Evolutionary conservation across 2,797 vertebrate species (phyloP).

Genomic region (Gambelia wislizenii): DNA sequence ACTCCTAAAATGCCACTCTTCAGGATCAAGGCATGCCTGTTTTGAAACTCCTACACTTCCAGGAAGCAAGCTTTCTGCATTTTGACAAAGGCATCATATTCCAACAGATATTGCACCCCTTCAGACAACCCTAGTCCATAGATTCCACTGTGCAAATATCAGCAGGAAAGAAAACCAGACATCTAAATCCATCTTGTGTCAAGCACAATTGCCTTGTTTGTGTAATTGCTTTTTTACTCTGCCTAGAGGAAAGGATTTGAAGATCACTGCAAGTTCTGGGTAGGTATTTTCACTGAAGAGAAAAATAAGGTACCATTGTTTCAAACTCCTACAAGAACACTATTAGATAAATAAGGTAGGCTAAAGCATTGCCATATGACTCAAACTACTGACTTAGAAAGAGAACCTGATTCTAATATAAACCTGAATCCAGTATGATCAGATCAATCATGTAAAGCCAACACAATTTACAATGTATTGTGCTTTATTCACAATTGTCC

Average conservation of each 20-base stretch:
- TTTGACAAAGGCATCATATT: background rate
- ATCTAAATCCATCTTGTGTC: constrained; percentile 2
- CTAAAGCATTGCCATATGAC: constrained; percentile 11
- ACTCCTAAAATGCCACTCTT: background rate
- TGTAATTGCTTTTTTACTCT: constrained; percentile 4
- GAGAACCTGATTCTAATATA: constrained; percentile 27
- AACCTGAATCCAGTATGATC: constrained; percentile 30
- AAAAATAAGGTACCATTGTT: constrained; percentile 45
- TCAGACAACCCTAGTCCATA: background rate
- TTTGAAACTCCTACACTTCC: background rate
- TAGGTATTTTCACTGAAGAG: background rate
- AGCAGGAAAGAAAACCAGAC: constrained; percentile 3
- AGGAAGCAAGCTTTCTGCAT: background rate
- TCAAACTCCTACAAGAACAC: constrained; percentile 47
- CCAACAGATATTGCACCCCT: background rate
- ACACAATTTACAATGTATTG: background rate
- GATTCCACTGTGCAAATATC: constrained; percentile 1
- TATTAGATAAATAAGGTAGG: constrained; percentile 24
- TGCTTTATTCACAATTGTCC: constrained; percentile 36
- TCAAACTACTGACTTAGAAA: constrained; percentile 17
- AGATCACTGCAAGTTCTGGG: background rate
- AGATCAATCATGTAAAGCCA: background rate
- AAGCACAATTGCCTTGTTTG: constrained; percentile 28
- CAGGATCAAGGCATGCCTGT: background rate
- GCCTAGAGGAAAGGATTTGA: background rate